Percentiles rank a stretch among this genome's conserved stretches.
Evolutionary conservation across 2,888 invertebrate species (phyloP).

Genomic region (Nasonia oneida): DNA sequence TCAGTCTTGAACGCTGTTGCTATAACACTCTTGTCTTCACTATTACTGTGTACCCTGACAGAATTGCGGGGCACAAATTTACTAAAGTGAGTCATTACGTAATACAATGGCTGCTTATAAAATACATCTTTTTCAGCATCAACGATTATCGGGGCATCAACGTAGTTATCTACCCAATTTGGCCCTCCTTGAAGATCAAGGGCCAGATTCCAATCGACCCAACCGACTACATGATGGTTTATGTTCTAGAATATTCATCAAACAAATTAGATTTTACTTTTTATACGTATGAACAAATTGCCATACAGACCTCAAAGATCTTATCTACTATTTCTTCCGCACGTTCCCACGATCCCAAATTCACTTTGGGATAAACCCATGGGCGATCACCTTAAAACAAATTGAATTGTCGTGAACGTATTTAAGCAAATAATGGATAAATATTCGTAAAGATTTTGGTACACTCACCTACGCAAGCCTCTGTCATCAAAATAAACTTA

Average conservation of each 20-base stretch:
- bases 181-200: constrained; percentile 89
- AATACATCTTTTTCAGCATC: constrained; percentile 85
- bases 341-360: constrained; percentile 88
- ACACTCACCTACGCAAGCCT: constrained; percentile 86
- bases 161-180: constrained; percentile 88
- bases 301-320: constrained; percentile 80
- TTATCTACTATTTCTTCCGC: constrained; percentile 84
- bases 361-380: constrained; percentile 80
- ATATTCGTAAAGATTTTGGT: background rate
- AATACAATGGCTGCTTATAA: constrained; percentile 94
- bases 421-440: background rate
- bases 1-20: constrained; percentile 81
- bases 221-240: constrained; percentile 88
- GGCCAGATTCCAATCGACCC: constrained; percentile 95
- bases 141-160: constrained; percentile 90
- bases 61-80: constrained; percentile 86
- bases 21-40: constrained; percentile 25
- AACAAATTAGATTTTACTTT: background rate
- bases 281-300: background rate
- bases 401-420: background rate
- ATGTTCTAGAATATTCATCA: constrained; percentile 80
- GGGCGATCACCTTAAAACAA: constrained; percentile 47
- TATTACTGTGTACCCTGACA: constrained; percentile 71
- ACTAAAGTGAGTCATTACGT: constrained; percentile 90
- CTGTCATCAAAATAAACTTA: constrained; percentile 89